Conservation (phyloP, 2,797 vertebrate species). For the Ceyx erithaca region DNA sequence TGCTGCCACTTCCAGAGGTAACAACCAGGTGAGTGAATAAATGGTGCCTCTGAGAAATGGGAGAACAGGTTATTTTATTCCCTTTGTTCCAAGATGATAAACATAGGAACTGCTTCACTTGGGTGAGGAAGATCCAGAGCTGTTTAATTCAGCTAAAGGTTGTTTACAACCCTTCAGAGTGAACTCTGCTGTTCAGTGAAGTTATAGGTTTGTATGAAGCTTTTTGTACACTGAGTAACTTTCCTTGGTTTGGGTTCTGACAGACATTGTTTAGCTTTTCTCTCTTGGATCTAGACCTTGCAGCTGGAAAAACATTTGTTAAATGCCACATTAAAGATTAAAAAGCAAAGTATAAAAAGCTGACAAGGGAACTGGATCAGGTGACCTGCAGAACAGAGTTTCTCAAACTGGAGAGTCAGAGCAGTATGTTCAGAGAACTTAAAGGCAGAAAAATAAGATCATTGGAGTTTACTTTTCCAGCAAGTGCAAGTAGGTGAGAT, state of each 20-base stretch:
- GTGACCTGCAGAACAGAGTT: not conserved
- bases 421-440: not conserved
- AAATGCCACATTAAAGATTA: not conserved
- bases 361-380: not conserved
- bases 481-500: not conserved
- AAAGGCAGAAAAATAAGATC: fast-evolving
- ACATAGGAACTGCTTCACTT: not conserved
- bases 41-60: not conserved
- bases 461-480: not conserved
- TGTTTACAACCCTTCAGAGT: not conserved
- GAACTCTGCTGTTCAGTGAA: not conserved
- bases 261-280: not conserved
- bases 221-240: not conserved
- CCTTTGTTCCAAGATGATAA: not conserved
- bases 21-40: not conserved
- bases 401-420: not conserved
- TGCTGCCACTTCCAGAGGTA: not conserved
- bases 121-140: not conserved
- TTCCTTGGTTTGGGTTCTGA: not conserved
- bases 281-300: not conserved
- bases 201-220: not conserved
- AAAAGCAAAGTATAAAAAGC: conserved; percentile 20
- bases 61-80: not conserved
- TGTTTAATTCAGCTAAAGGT: not conserved
- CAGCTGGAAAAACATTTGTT: not conserved